These are phyloP conservation scores for Bimastos eiseni DNA, from an alignment of 2,888 invertebrate genomes.

Conservation along the genomic window DNA sequence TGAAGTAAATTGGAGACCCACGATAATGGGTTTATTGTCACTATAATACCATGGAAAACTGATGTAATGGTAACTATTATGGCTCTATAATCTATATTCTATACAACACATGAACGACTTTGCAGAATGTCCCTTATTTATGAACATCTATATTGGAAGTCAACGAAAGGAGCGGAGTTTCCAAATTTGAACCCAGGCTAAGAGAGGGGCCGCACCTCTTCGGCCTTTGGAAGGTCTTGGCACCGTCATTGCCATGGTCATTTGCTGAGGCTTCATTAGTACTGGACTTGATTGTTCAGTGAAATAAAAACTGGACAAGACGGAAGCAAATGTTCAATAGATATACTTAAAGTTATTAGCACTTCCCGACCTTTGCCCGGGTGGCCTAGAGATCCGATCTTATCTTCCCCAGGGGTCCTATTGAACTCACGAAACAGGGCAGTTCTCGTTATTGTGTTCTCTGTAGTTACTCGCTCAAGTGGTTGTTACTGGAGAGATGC, in stretches of 20 bases:
- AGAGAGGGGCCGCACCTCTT: not conserved
- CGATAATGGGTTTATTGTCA: too few relatives aligned
- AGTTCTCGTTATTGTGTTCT: not conserved
- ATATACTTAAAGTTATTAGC: not conserved
- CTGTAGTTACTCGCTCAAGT: not conserved
- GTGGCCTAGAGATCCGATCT: not conserved
- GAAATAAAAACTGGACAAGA: not conserved
- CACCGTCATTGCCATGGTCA: not conserved
- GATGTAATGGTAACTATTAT: too few relatives aligned
- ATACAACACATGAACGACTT: too few relatives aligned
- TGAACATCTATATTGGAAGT: not conserved
- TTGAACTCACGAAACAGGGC: not conserved
- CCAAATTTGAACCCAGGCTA: not conserved
- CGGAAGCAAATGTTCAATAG: not conserved
- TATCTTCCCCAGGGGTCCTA: not conserved
- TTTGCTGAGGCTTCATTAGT: not conserved
- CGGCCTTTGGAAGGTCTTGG: not conserved
- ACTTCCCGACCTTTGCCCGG: not conserved
- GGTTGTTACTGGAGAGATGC: not conserved
- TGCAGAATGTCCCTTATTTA: not conserved
- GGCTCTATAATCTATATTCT: too few relatives aligned
- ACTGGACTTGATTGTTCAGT: not conserved
- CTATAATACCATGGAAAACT: too few relatives aligned
- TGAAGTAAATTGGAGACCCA: too few relatives aligned
- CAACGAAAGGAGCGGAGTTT: not conserved